Conservation (phyloP, 1,140 invertebrate species). For the Rhopalosiphum padi region DNA sequence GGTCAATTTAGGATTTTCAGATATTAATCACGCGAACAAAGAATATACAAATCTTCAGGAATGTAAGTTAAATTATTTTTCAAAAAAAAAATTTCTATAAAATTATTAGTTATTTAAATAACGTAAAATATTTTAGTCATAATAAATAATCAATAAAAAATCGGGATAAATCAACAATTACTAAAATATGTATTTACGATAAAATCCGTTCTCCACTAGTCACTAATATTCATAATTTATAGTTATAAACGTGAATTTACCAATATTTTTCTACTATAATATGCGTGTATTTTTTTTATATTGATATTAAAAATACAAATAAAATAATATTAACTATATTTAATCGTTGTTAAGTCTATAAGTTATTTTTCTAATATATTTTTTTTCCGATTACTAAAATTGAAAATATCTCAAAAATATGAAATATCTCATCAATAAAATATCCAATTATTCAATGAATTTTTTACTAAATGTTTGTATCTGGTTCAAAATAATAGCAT, state of each 20-base stretch:
- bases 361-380: not conserved
- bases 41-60: too few relatives aligned
- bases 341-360: not conserved
- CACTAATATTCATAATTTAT: not conserved
- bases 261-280: not conserved
- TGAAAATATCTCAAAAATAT: not conserved
- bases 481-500: not conserved
- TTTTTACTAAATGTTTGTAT: not conserved
- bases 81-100: too few relatives aligned
- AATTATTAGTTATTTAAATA: too few relatives aligned
- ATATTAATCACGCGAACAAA: too few relatives aligned
- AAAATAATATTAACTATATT: not conserved
- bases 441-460: not conserved
- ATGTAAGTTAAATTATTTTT: too few relatives aligned
- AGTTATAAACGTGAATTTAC: not conserved
- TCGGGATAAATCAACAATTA: too few relatives aligned
- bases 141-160: too few relatives aligned
- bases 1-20: too few relatives aligned
- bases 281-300: not conserved
- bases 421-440: not conserved
- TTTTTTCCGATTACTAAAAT: not conserved
- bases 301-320: not conserved
- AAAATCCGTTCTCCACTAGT: not conserved
- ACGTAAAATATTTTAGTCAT: too few relatives aligned
- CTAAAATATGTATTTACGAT: too few relatives aligned